These are phyloP conservation scores for Gymnocheta viridis DNA, from an alignment of 2,888 invertebrate species.

Conservation along the genomic window DNA sequence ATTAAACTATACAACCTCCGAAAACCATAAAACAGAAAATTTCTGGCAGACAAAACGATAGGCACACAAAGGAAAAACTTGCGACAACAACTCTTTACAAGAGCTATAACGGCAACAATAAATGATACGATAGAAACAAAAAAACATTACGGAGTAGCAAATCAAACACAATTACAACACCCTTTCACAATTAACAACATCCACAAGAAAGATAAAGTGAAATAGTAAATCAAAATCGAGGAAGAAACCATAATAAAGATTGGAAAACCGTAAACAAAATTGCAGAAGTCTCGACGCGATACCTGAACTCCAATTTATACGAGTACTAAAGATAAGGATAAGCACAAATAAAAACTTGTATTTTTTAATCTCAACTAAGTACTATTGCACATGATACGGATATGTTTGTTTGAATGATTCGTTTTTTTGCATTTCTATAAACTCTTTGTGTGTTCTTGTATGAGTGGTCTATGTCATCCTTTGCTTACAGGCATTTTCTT, in stretches of 20 bases:
- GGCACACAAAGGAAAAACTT: not conserved
- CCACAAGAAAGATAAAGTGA: not conserved
- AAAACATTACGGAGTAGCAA: not conserved
- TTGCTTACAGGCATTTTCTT: slow-evolving; percentile 45
- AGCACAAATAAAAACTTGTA: not conserved
- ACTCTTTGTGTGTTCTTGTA: not conserved
- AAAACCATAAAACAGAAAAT: slow-evolving; percentile 39
- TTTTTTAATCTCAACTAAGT: slow-evolving; percentile 6
- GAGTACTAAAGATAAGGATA: slow-evolving; percentile 24
- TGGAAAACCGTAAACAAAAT: slow-evolving; percentile 7
- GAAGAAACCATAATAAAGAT: not conserved
- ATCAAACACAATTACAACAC: slow-evolving; percentile 1
- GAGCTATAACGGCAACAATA: not conserved
- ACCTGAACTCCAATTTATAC: slow-evolving; percentile 37
- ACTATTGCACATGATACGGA: not conserved
- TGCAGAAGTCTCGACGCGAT: slow-evolving; percentile 50
- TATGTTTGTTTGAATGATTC: not conserved
- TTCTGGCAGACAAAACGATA: not conserved
- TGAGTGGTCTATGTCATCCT: slow-evolving; percentile 43
- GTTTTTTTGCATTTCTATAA: not conserved
- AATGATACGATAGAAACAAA: not conserved
- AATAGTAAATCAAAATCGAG: not conserved
- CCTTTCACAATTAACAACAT: not conserved
- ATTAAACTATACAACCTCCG: slow-evolving; percentile 45
- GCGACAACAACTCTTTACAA: not conserved